Base-by-base conservation (phyloP, 2,113 vertebrate species). In the Fregata magnificens region DNA sequence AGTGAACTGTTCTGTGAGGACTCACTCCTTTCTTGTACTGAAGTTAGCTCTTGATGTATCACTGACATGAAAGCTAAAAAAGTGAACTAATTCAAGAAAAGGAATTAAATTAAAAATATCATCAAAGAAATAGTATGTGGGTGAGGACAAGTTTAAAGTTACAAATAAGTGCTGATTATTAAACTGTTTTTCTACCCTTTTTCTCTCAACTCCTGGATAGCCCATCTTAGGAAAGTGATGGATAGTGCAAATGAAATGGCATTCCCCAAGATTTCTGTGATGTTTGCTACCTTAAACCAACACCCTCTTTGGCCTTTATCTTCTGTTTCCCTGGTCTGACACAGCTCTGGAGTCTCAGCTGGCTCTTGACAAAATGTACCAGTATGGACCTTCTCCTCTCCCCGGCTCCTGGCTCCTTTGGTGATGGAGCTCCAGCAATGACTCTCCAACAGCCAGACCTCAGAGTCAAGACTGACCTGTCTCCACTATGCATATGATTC, bases 401-500 rank as follows among this genome's bases (percentile, higher is more conserved):
- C 28, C n/a, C 19, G 11, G 9, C 18, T 72, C 13, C 40, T 55
- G 29, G 7, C 16, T 52, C 7, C 61, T 67, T 55, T 49, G 16
- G 10, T 63, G 47, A 32, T 42, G 40, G 31, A 88, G 12, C 28
- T 72, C 29, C 2, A 9, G 5, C 16, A 62, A 6, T 38, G 34
- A 62, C 10, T 85, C 9, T 49, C 19, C 42, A 71, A 29, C 53
- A 78, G 49, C 16, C 40, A 78, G 25, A 50, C 4, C 29, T 85
- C 40, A 50, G 9, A 59, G 8, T 2, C 49, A n/a, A 49, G 59
- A 56, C 8, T 3, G 26, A 20, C 11, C 7, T 36, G 62, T 49
- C 50, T 70, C 6, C 59, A 66, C 36, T 2, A 13, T 70, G 36
- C 1, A 2, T 5, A 6, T 0, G 0, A 31, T 50, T n/a, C 28